These are phyloP conservation scores for Onchidella celtica DNA, from an alignment of 2,888 invertebrate genomes.

Conservation along the genomic window DNA sequence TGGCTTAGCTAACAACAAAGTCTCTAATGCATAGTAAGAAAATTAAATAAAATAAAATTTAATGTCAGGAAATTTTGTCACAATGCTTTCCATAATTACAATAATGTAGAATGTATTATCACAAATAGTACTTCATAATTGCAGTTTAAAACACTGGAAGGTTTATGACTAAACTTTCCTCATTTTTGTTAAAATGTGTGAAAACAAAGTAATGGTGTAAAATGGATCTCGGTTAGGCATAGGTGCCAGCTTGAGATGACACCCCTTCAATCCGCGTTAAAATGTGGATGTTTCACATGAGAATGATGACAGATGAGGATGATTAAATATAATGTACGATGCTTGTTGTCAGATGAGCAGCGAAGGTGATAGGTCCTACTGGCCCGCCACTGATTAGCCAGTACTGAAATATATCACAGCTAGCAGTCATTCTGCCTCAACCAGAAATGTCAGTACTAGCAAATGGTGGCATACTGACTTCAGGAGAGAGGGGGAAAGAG, in stretches of 20 bases:
- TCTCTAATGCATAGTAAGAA: slow-evolving; percentile 39
- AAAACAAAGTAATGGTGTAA: slow-evolving; percentile 14
- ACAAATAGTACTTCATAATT: slow-evolving; percentile 51
- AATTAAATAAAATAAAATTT: background rate
- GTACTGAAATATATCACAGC: slow-evolving; percentile 1
- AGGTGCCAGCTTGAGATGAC: background rate
- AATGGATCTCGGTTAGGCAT: background rate
- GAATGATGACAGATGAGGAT: slow-evolving; percentile 32
- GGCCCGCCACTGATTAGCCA: slow-evolving; percentile 22
- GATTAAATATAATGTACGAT: slow-evolving; percentile 14
- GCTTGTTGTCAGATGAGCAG: slow-evolving; percentile 38
- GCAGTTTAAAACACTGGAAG: slow-evolving; percentile 51
- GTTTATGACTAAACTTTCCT: slow-evolving; percentile 38
- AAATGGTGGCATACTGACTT: slow-evolving; percentile 6
- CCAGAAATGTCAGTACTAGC: background rate
- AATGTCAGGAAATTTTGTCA: slow-evolving; percentile 28
- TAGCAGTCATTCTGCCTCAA: background rate
- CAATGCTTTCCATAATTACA: slow-evolving; percentile 50
- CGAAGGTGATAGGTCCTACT: slow-evolving; percentile 40
- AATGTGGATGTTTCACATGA: slow-evolving; percentile 22
- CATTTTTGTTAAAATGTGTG: slow-evolving; percentile 21
- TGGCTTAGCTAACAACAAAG: slow-evolving; percentile 27
- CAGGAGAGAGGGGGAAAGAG: background rate
- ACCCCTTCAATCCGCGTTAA: slow-evolving; percentile 4
- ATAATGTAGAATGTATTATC: slow-evolving; percentile 53